A percentile compares a stretch with the other conserved stretches of the same genome.
These are phyloP conservation scores for Phyllotis vaccarum DNA, from an alignment of 2,797 vertebrate species.

Conservation along the genomic window DNA sequence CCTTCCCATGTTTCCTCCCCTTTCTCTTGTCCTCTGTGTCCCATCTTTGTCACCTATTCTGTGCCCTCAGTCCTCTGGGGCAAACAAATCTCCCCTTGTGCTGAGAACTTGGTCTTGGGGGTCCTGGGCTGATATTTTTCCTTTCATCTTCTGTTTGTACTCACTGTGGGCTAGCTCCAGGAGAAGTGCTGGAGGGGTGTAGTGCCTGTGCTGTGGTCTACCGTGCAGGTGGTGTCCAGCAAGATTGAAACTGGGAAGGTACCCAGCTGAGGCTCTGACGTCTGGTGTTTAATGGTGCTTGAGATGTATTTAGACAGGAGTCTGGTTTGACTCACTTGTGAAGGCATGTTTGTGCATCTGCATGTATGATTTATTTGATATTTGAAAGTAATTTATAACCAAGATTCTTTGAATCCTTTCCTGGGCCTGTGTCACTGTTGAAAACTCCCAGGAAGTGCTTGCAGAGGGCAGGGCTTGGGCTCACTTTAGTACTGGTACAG, in stretches of 20 bases:
- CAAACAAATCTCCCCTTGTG: neutral
- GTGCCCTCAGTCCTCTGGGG: neutral
- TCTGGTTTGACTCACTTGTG: constrained; percentile 71
- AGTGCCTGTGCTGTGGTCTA: neutral
- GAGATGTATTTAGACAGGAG: neutral
- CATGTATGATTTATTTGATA: constrained; percentile 71
- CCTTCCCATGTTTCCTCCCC: neutral
- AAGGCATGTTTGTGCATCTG: constrained; percentile 70
- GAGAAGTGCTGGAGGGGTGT: neutral
- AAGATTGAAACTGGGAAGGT: neutral
- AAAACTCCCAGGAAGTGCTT: neutral
- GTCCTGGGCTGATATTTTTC: neutral
- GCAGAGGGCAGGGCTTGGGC: neutral
- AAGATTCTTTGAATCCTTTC: constrained; percentile 74
- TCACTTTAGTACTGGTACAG: no score
- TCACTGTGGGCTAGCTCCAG: neutral
- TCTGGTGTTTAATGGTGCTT: neutral
- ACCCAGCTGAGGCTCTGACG: neutral
- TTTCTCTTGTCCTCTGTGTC: neutral
- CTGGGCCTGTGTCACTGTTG: neutral
- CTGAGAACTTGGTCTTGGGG: neutral
- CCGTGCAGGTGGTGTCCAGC: neutral
- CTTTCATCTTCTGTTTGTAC: neutral
- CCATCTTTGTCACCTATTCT: neutral
- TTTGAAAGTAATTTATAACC: constrained; percentile 77